Evolutionary conservation across 2,888 invertebrate species (phyloP).

Genomic region (Bombyx huttoni): DNA sequence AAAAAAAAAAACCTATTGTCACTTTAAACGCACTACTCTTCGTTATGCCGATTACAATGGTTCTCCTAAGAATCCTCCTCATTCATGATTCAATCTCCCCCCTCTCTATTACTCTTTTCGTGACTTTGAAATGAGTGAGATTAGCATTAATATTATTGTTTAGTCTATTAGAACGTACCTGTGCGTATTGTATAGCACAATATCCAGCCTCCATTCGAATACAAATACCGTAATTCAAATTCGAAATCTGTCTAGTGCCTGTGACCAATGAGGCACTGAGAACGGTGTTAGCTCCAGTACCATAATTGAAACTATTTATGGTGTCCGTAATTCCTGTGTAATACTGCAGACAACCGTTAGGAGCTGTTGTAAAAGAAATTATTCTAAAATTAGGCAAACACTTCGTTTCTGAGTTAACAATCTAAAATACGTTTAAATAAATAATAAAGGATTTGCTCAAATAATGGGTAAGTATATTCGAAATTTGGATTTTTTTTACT

Average conservation of each 20-base stretch:
- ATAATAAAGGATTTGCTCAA: too few species aligned
- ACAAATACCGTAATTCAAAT: conserved; percentile 83
- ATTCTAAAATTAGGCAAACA: background rate
- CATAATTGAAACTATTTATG: conserved; percentile 84
- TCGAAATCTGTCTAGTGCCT: conserved; percentile 81
- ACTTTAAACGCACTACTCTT: too few species aligned
- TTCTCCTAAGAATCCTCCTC: too few species aligned
- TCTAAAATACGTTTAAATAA: too few species aligned
- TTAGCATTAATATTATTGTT: too few species aligned
- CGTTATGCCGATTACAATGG: too few species aligned
- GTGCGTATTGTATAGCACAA: conserved; percentile 80
- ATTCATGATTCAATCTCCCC: too few species aligned
- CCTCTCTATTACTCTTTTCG: too few species aligned
- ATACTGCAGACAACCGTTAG: conserved; percentile 85
- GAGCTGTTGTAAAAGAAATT: conserved; percentile 66
- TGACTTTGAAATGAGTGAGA: too few species aligned
- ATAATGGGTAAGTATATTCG: too few species aligned
- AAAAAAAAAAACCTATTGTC: too few species aligned
- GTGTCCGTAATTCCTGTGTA: conserved; percentile 75
- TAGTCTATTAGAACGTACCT: conserved; percentile 24
- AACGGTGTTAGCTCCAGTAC: conserved; percentile 71
- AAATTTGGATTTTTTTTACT: too few species aligned
- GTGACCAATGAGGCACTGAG: conserved; percentile 67
- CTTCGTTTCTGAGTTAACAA: background rate
- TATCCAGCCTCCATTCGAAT: conserved; percentile 80